A percentile compares a stretch with the other conserved stretches of the same genome.
Conservation (phyloP, 2,797 vertebrate genomes). For the Threskiornis aethiopicus region DNA sequence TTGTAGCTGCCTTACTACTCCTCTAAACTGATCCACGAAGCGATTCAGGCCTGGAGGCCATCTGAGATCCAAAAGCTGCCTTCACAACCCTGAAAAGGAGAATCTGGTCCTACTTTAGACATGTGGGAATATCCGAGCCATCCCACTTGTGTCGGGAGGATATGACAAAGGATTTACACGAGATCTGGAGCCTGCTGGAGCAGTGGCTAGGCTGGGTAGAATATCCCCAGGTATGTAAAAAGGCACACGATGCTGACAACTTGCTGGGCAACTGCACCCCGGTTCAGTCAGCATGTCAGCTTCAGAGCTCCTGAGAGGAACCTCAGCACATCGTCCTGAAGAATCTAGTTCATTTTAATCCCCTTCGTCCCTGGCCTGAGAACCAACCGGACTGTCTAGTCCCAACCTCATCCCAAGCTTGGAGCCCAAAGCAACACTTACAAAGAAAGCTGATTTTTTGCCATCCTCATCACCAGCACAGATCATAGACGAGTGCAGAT, state of each 20-base stretch:
- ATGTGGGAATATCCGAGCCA: neutral
- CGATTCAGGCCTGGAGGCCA: too few species aligned
- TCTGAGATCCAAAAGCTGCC: neutral
- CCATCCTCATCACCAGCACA: accelerated
- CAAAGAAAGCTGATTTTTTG: accelerated
- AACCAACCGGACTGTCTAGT: too few species aligned
- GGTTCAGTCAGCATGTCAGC: neutral
- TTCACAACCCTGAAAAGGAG: neutral
- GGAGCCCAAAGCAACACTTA: neutral
- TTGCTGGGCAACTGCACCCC: neutral
- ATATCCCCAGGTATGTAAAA: neutral
- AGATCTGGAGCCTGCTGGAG: neutral
- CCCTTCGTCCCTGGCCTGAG: too few species aligned
- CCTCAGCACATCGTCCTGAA: neutral
- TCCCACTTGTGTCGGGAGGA: neutral
- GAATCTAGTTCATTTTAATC: too few species aligned
- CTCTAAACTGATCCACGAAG: neutral
- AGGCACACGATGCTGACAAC: neutral
- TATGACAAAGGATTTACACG: neutral
- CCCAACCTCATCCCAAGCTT: neutral
- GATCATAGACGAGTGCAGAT: neutral
- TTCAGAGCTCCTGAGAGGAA: neutral
- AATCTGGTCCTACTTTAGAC: neutral
- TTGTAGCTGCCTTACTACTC: neutral
- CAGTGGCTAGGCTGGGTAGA: too few species aligned